These are phyloP conservation scores for Epinephelus lanceolatus DNA, from an alignment of 2,113 vertebrate genomes.

Conservation along the genomic window DNA sequence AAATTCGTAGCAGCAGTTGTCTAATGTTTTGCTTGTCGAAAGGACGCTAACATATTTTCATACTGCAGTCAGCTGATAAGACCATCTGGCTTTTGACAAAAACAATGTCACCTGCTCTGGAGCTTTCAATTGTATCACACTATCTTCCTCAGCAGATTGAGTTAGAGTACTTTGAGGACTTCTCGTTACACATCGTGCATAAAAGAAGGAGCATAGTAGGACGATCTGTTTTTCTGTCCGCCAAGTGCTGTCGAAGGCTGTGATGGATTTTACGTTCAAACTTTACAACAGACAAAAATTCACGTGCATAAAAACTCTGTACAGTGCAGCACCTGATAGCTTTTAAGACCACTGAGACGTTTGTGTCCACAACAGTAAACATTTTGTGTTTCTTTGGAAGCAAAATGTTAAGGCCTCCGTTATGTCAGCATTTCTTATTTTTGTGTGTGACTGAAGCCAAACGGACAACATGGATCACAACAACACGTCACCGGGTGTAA, in stretches of 20 bases:
- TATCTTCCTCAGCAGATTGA: not conserved
- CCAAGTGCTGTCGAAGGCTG: conserved; percentile 39
- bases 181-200: conserved; percentile 5
- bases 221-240: conserved; percentile 16
- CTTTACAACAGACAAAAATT: not conserved
- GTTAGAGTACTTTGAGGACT: not conserved
- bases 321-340: conserved; percentile 46
- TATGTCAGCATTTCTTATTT: conserved; percentile 3
- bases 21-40: not conserved
- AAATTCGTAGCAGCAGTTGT: not conserved
- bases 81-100: not conserved
- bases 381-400: conserved; percentile 48
- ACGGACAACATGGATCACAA: conserved; percentile 16
- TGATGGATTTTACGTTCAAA: not conserved
- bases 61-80: not conserved
- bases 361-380: conserved; percentile 39
- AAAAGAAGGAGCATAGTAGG: conserved; percentile 1
- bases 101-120: not conserved
- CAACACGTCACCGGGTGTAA: not conserved
- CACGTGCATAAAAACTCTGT: conserved; percentile 17
- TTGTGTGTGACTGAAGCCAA: not conserved
- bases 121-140: not conserved
- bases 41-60: not conserved
- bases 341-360: conserved; percentile 42
- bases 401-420: conserved; percentile 60